These are phyloP conservation scores for Neodiprion fabricii DNA, from an alignment of 1,140 invertebrate genomes.

Conservation along the genomic window DNA sequence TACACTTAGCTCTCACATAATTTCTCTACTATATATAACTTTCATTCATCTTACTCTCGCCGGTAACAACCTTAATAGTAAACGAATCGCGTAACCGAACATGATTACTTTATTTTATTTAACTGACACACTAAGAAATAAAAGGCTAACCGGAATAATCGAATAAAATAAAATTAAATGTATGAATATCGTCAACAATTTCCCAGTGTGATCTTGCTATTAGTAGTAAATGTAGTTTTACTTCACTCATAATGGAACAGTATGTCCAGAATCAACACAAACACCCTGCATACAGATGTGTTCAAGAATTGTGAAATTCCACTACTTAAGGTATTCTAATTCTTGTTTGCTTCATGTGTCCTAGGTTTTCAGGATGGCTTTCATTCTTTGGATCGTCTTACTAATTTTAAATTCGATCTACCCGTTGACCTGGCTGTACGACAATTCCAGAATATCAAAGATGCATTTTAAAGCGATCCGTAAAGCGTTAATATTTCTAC, in stretches of 20 bases:
- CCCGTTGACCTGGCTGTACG: conserved; percentile 94
- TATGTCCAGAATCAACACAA: too few relatives aligned
- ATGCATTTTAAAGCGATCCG: conserved; percentile 79
- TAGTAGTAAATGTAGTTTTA: too few relatives aligned
- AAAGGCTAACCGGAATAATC: conserved; percentile 10
- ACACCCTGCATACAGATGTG: too few relatives aligned
- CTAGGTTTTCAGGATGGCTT: conserved; percentile 94
- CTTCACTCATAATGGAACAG: too few relatives aligned
- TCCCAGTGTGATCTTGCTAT: too few relatives aligned
- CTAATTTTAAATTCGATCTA: conserved; percentile 87
- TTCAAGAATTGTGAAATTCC: too few relatives aligned
- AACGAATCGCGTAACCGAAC: background rate
- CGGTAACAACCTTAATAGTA: background rate
- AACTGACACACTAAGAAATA: background rate
- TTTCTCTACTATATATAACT: background rate
- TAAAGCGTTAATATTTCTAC: background rate
- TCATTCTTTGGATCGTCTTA: conserved; percentile 87
- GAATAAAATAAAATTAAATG: too few relatives aligned
- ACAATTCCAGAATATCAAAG: conserved; percentile 97
- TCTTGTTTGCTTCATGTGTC: conserved; percentile 41
- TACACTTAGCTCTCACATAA: conserved; percentile 6
- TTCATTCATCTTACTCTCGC: background rate
- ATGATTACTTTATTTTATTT: conserved; percentile 7
- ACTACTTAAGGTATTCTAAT: too few relatives aligned
- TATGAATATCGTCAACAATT: too few relatives aligned